Base-by-base conservation (phyloP, 2,113 vertebrate species). In the Gambusia affinis region DNA sequence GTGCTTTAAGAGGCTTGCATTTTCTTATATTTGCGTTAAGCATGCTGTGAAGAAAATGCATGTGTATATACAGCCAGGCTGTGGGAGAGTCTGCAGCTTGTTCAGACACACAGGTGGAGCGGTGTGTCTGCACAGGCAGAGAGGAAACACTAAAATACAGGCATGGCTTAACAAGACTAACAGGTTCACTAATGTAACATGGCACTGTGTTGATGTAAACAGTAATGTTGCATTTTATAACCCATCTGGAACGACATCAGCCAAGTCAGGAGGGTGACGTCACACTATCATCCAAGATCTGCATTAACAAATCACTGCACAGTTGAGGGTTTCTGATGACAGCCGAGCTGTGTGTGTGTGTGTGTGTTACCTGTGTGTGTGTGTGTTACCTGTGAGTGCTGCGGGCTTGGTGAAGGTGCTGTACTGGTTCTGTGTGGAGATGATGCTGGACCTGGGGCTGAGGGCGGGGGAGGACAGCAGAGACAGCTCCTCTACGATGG, bases 381-480 rank as follows among this genome's bases (percentile, higher is more conserved):
- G 2, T 35, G 31, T 12, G 39, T 60, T 94, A 98, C 97, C 98
- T 92, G 98, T 99, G 88, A 99, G 94, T 37, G 98, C 98, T 61
- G 98, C 98, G 76, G 98, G 98, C 90, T 99, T 99, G 76, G 97
- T 97, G 69, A 99, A 94, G 3, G 97, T 99, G 90, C 96, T 99
- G 60, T 99, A 99, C 70, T 97, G 97, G 91, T 96, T 99, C 83
- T 97, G 97, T 65, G 97, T 94, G 86, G 96, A 97, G 91, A 98
- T 97, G 91, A 97, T 92, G 89, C 97, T 98, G 82, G 97, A 97
- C 74, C 98, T 95, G 69, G 97, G 97, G 89, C 98, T 98, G 82
- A 98, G 94, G 60, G 95, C 94, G 17, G 98, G 97, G 10, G 97
- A 96, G 37, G 96, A 95, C 73, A 96, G 94, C 88, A 97, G 89